Evolutionary conservation across 2,113 vertebrate genomes (phyloP).

Genomic region (Gnathonemus longibarbis): DNA sequence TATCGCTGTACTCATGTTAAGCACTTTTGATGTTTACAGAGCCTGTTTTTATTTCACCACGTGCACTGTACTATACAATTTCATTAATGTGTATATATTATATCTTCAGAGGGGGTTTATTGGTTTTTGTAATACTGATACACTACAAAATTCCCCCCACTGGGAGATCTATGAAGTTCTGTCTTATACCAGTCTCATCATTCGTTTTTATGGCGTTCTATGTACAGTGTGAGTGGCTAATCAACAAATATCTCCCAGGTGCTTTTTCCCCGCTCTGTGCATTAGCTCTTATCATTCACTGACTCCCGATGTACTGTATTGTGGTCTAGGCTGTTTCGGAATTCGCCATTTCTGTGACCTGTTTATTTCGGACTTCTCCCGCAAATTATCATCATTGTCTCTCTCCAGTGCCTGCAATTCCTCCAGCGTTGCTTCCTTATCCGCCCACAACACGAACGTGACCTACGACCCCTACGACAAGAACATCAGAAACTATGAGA

Average conservation of each 20-base stretch:
- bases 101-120: not conserved
- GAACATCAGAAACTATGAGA: constrained; percentile 74
- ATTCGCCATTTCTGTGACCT: not conserved
- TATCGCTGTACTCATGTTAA: not conserved
- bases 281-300: not conserved
- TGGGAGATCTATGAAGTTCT: not conserved
- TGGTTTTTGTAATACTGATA: not conserved
- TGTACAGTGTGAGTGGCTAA: not conserved
- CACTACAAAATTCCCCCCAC: not conserved
- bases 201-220: not conserved
- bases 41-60: not conserved
- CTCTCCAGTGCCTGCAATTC: constrained; percentile 67
- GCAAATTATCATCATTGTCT: constrained; percentile 3
- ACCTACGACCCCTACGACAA: constrained; percentile 54
- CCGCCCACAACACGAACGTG: constrained; percentile 54
- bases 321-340: not conserved
- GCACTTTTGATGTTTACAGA: not conserved
- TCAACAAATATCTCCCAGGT: not conserved
- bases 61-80: not conserved
- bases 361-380: not conserved
- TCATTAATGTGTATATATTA: not conserved
- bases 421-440: constrained; percentile 46
- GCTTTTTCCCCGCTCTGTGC: not conserved
- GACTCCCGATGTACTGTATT: too few species aligned
- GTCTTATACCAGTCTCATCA: not conserved